Percentiles rank a stretch among this genome's conserved stretches.
Evolutionary conservation across 1,140 invertebrate genomes (phyloP).

Genomic region (Ceratina japonica): DNA sequence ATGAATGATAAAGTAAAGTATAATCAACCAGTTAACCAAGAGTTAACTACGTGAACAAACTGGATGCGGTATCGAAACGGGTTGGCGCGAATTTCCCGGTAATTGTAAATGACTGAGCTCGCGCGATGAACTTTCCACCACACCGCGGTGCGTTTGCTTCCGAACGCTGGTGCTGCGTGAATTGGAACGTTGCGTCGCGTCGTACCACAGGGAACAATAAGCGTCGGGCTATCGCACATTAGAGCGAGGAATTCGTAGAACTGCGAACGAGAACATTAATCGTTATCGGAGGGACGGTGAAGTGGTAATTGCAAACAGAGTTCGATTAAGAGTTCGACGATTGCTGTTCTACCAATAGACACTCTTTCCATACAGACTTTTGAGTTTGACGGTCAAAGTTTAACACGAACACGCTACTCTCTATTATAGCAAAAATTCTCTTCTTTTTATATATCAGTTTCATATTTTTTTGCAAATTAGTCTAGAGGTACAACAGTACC

Average conservation of each 20-base stretch:
- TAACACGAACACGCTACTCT: no score
- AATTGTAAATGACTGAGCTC: constrained; percentile 45
- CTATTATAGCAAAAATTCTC: no score
- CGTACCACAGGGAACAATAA: neutral
- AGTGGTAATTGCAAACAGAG: constrained; percentile 17
- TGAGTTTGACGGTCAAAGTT: neutral
- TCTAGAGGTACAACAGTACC: no score
- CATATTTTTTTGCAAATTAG: no score
- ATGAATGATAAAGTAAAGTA: neutral
- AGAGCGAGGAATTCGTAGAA: constrained; percentile 6
- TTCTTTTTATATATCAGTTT: no score
- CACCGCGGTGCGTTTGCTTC: no score
- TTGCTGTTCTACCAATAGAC: neutral
- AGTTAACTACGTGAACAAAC: constrained; percentile 44
- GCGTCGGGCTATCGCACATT: neutral
- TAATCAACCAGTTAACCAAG: constrained; percentile 2
- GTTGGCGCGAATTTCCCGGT: constrained; percentile 45
- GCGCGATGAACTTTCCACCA: constrained; percentile 19
- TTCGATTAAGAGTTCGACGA: neutral
- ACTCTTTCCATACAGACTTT: neutral
- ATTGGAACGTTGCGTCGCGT: neutral
- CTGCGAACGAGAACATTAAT: constrained; percentile 5
- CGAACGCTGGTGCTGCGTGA: neutral
- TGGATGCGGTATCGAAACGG: neutral
- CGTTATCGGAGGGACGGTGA: constrained; percentile 1